Base-by-base conservation (phyloP, 2,113 vertebrate species). In the Mesoclemmys tuberculata region DNA sequence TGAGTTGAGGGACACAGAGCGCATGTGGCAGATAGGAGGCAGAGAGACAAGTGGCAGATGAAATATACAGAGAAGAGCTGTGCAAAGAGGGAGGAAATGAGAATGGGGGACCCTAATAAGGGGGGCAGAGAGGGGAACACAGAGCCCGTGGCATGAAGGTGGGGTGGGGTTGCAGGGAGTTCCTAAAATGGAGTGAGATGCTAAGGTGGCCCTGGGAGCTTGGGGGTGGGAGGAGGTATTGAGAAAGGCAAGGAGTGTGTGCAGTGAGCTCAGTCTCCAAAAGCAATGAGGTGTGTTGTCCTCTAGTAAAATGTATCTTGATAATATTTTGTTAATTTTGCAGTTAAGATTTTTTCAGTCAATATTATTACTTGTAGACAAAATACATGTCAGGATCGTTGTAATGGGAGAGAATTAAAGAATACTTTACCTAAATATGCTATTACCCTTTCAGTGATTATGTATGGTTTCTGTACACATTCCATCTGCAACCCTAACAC, bases 11-110 rank as follows among this genome's bases (percentile, higher is more conserved):
- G 48, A 58, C 61, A 74, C 49, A 31, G 58, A 9, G 29, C 51
- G 22, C 0, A 0, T 24, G 7, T 56, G 89, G 44, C 41, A 68
- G n/a, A 4, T 26, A 38, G 24, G 18, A 26, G 55, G 55, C 55
- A 27, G 10, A 22, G 29, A 8, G 77, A 13, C 2, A 35, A 55
- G 1, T 52, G 75, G 52, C 11, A 80, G 21, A n/a, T 31, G 16
- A 19, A 38, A 48, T 41, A 58, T 56, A 84, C 54, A 24, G 49
- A 7, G 71, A 18, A 2, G 26, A 56, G 1, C 55, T 56, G 55
- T 56, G 24, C 68, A 44, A 11, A 80, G 16, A 64, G 27, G 35
- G 7, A 74, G 21, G 41, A 22, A 38, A 71, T 41, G 35, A 71
- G n/a, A 38, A 71, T 41, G 35, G 8, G 18, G 8, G 8, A 38